phyloP scores from a whole-genome alignment of 2,888 invertebrate genomes.

The Eremobia ochroleuca region DNA sequence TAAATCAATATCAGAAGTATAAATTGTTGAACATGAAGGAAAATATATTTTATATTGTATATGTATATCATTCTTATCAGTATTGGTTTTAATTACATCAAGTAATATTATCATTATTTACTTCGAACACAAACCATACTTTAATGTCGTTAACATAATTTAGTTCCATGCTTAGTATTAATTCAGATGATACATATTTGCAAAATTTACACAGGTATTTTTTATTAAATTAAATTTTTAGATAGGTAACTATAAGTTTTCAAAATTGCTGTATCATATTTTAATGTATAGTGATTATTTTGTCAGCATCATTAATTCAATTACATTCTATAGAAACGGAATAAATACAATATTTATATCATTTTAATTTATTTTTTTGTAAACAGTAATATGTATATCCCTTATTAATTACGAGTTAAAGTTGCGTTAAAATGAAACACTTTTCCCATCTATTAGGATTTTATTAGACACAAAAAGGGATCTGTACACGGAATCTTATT shows the following conservation, averaged over 20 bases:
- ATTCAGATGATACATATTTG: constrained; percentile 63
- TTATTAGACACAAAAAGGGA: constrained; percentile 69
- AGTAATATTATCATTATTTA: constrained; percentile 59
- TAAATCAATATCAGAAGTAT: constrained; percentile 83
- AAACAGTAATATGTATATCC: constrained; percentile 9
- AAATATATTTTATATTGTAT: constrained; percentile 82
- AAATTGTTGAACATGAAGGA: constrained; percentile 84
- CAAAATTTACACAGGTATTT: constrained; percentile 62
- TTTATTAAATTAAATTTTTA: constrained; percentile 65
- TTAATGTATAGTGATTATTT: constrained; percentile 79
- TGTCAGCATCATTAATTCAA: constrained; percentile 83
- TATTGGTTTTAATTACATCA: constrained; percentile 68
- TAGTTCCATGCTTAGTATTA: constrained; percentile 68
- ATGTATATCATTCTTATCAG: constrained; percentile 69
- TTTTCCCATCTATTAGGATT: constrained; percentile 61
- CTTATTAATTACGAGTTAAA: constrained; percentile 5
- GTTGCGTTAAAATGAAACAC: constrained; percentile 57
- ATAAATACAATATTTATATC: constrained; percentile 87
- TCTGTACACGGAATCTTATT: constrained; percentile 68
- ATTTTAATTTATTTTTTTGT: constrained; percentile 71
- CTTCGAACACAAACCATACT: constrained; percentile 58
- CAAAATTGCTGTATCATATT: constrained; percentile 80
- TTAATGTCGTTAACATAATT: constrained; percentile 64
- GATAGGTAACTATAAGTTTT: constrained; percentile 73
- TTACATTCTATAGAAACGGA: constrained; percentile 85